Evolutionary conservation across 2,113 vertebrate genomes (phyloP), one percentile per base, ranked within the genome.

Genomic region (Dipodomys stephensi): DNA sequence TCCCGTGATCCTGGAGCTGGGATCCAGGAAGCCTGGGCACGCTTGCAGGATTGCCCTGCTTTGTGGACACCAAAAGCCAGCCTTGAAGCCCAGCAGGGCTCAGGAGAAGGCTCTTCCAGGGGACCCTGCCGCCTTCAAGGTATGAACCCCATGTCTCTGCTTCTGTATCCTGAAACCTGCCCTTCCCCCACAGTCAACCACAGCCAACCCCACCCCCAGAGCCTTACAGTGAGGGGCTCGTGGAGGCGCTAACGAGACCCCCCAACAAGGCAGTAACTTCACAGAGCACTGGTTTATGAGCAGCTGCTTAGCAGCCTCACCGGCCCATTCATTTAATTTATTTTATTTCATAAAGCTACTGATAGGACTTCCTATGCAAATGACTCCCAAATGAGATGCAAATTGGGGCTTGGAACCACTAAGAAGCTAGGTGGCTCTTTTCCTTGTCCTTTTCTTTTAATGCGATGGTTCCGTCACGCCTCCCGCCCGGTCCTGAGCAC

Each of bases 351-450:
- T 83, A 93, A 94, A 90, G 83, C 92, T 74, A 94, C 44, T 10
- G n/a, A 89, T 65, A 94, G 77, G 88, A 62, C 88, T 96, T 95
- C 78, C 77, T 80, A 92, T 96, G 91, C 94, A 97, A 93, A 96
- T 87, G 65, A 96, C 68, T 93, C 92, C 91, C 86, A 91, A 68
- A 95, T 87, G 94, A 96, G 92, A 96, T 94, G 95, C 92, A 95
- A 96, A 93, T 91, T 96, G 72, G 86, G 68, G 62, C 71, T 92
- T 35, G 15, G 74, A 89, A 80, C 89, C 57, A 57, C 95, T 83
- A 78, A 91, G 64, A 93, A 87, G 16, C 60, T 46, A 35, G 0
- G 3, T 71, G 53, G 83, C 57, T 64, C 68, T 78, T 86, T 87
- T 72, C n/a, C 39, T 60, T 13, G 25, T 32, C 10, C 35, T 72